phyloP scores from a whole-genome alignment of 2,888 invertebrate species.

The Alentia gelatinosa region DNA sequence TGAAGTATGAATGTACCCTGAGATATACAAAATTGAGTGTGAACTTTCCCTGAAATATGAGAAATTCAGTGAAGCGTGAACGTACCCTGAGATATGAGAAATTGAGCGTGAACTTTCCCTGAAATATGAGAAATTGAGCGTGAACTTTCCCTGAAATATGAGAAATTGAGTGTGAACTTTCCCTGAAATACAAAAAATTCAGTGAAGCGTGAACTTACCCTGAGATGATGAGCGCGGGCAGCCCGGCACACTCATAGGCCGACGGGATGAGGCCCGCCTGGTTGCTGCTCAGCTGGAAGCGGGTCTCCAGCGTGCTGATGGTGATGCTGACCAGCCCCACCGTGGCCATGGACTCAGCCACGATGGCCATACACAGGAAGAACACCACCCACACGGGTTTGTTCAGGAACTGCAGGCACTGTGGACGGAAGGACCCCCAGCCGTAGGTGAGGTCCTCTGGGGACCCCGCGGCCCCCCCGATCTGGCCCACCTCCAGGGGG shows the following conservation, averaged over 20 bases:
- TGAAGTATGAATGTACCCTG: no score
- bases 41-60: no score
- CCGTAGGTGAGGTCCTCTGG: slow-evolving; percentile 28
- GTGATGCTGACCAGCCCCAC: slow-evolving; percentile 26
- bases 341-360: slow-evolving; percentile 32
- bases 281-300: slow-evolving; percentile 43
- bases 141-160: no score
- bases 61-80: no score
- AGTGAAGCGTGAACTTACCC: not conserved
- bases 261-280: slow-evolving; percentile 39
- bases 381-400: slow-evolving; percentile 41
- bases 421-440: slow-evolving; percentile 27
- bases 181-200: no score
- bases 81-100: no score
- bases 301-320: slow-evolving; percentile 18
- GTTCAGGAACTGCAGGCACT: slow-evolving; percentile 30
- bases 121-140: no score
- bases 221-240: slow-evolving; percentile 31
- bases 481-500: not conserved
- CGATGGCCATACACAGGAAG: slow-evolving; percentile 22
- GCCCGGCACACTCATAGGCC: slow-evolving; percentile 3
- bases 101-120: no score
- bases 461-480: not conserved
- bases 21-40: no score
- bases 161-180: no score